Evolutionary conservation across 2,888 invertebrate species (phyloP), one percentile per base, ranked within the genome.

Genomic region (Tetanocera ferruginea): DNA sequence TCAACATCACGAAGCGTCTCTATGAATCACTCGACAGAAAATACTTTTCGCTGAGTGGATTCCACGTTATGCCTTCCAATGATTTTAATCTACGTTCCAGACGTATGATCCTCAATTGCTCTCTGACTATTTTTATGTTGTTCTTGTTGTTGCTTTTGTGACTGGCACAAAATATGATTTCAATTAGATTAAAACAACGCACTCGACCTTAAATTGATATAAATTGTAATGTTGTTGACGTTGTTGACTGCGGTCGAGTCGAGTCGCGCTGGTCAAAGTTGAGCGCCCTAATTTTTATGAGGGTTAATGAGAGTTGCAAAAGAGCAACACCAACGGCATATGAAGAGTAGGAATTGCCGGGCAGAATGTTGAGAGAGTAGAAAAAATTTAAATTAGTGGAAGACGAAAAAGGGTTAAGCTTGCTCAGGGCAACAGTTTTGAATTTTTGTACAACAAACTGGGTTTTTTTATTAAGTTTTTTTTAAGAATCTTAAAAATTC

Each of bases 171-270:
- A 75, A 75, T 67, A 67, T 75, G 25, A 28, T 75, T 75, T 75
- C 67, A 75, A 75, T 75, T 75, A 75, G 67, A 75, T 75, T 75
- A 67, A 75, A 75, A 66, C 67, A 75, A 73, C 76, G 80, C 78
- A 77, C 86, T 83, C 87, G 86, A 86, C 87, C 86, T 87, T 86
- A 87, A 87, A 86, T 86, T 86, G 85, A 86, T 87, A 66, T 75
- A 75, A 75, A 75, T 75, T 75, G 66, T 74, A 51, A n/a, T 31
- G 62, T 19, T 17, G 72, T 34, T 49, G 52, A 5, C 9, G 31
- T 23, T 11, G 52, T 19, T 9, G 67, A 37, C 25, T 51, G 69
- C 55, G 25, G 52, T 55, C 23, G 19, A n/a, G 67, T 6, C 51
- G 25, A 3, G 49, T 23, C 11, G 2, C 25, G 6, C 69, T 37